phyloP scores from a whole-genome alignment of 37 sponge, comb jelly and placozoan species.

The Ianthella basta region DNA sequence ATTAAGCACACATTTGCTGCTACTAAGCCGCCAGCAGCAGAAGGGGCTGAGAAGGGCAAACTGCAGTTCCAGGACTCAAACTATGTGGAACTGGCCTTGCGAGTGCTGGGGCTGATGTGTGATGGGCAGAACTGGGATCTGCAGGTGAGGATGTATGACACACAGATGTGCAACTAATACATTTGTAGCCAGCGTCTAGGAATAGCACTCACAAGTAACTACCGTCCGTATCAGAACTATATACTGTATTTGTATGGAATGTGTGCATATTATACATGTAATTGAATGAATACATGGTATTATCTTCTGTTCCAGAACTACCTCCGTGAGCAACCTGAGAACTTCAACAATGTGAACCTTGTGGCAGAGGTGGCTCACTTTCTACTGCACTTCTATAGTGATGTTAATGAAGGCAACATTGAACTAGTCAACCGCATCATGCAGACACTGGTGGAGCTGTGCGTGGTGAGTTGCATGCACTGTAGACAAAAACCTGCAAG shows the following conservation, averaged over 20 bases:
- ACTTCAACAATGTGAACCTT: constrained; percentile 62
- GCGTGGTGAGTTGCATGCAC: constrained; percentile 45
- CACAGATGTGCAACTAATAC: background rate
- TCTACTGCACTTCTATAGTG: constrained; percentile 53
- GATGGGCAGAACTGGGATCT: constrained; percentile 74
- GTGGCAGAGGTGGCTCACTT: constrained; percentile 51
- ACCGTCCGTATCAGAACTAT: no score
- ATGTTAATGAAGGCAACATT: constrained; percentile 54
- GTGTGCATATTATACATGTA: no score
- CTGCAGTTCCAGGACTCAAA: constrained; percentile 18
- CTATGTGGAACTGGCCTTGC: constrained; percentile 50
- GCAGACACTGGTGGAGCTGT: constrained; percentile 54
- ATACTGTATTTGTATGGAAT: no score
- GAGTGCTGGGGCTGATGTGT: constrained; percentile 79
- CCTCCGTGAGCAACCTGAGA: constrained; percentile 67
- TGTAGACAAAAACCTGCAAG: no score
- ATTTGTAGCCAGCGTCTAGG: no score
- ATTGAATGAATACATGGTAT: no score
- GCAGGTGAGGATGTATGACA: constrained; percentile 31
- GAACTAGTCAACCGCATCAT: constrained; percentile 47
- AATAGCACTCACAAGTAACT: no score
- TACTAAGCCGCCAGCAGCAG: no score
- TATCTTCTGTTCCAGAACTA: background rate
- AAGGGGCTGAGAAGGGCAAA: background rate
- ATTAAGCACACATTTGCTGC: no score